Evolutionary conservation across 1,140 invertebrate genomes (phyloP).

Genomic region (Gonatopus flavifemur): DNA sequence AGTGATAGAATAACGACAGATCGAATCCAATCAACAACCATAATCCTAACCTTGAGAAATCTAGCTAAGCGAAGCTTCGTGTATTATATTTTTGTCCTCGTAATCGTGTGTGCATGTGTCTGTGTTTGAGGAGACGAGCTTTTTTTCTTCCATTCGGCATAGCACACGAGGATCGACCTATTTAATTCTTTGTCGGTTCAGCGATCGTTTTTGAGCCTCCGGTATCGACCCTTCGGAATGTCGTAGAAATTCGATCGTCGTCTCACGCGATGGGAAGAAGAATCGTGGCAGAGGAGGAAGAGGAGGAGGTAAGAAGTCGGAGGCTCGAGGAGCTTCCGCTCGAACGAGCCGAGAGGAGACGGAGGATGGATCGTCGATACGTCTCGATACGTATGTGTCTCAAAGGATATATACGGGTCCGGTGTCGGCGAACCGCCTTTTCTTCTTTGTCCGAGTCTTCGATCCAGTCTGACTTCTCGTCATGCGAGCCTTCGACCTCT

Average conservation of each 20-base stretch:
- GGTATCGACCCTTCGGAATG: constrained; percentile 28
- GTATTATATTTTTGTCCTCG: no score
- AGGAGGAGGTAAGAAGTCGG: constrained; percentile 17
- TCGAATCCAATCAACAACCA: no score
- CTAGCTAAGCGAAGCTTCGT: no score
- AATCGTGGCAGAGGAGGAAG: constrained; percentile 30
- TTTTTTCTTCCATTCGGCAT: no score
- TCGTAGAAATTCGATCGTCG: constrained; percentile 44
- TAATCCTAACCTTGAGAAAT: no score
- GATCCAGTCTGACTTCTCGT: neutral
- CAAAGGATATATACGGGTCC: constrained; percentile 7
- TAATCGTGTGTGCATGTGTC: no score
- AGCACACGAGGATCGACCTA: no score
- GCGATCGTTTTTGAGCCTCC: no score
- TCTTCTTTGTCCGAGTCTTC: constrained; percentile 2
- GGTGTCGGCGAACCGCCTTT: no score
- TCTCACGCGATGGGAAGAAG: constrained; percentile 36
- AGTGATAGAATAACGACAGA: no score
- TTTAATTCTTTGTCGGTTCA: no score
- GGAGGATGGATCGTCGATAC: constrained; percentile 40
- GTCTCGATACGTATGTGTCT: constrained; percentile 40
- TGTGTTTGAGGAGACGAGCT: no score
- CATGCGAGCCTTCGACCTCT: neutral
- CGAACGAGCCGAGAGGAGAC: constrained; percentile 33
- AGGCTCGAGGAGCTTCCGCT: constrained; percentile 40